Evolutionary conservation across 2,888 invertebrate species (phyloP), one percentile per base, ranked within the genome.

Genomic region (Dendrolimus houi): DNA sequence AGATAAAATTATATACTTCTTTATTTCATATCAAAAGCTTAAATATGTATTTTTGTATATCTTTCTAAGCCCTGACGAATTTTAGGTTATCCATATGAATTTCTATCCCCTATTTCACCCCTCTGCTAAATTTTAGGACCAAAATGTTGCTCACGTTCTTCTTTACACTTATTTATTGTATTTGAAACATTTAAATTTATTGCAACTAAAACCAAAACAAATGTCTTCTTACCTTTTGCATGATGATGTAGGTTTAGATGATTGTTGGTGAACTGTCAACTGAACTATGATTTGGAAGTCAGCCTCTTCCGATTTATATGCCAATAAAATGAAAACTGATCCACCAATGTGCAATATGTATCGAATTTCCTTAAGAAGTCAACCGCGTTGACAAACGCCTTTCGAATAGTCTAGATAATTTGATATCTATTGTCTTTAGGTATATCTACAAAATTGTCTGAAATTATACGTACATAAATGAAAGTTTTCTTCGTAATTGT

Each of bases 281-380:
- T 58, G 55, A 58, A 58, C 64, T 86, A 71, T 88, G 85, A 79
- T 68, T 72, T 61, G 63, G 55, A 56, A 64, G 65, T 58, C 56
- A 66, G 67, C 64, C 68, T 65, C 64, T 62, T 62, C 61, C 72
- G 81, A 79, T 87, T 86, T 89, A 89, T 89, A 89, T 84, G 70
- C 75, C 73, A 77, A 72, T 73, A 68, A 78, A 77, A 75, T 84
- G 87, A 80, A 88, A 89, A 85, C 72, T 70, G 78, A 89, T 83
- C 83, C 81, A 47, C 61, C 56, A 69, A 77, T 81, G 74, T 77
- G 82, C 75, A 89, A 89, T 70, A 69, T 59, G 65, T 85, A 81
- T 89, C 68, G 54, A 56, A 67, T 85, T 70, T 69, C 80, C 57
- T 68, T 69, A 67, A 62, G 71, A 79, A 85, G 72, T 80, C 71